phyloP scores from a whole-genome alignment of 2,113 vertebrate genomes.

The Lasiurus borealis region DNA sequence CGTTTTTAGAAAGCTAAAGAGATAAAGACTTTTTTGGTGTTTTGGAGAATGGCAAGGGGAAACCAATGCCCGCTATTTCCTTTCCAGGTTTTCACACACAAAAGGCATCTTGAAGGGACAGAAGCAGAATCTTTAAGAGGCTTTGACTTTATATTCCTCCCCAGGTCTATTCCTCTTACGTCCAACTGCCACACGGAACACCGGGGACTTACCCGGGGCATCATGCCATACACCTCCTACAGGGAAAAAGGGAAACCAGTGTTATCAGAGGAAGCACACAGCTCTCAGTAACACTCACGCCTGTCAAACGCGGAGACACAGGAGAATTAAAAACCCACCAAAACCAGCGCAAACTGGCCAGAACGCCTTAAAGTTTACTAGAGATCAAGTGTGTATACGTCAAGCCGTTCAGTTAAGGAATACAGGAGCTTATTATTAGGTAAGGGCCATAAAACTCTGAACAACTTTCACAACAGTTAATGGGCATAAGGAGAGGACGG shows the following conservation, averaged over 20 bases:
- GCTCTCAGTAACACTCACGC: not conserved
- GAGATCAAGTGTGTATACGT: too few relatives aligned
- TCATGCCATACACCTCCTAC: slow-evolving; percentile 89
- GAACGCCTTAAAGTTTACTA: not conserved
- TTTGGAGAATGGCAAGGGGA: not conserved
- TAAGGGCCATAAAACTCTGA: not conserved
- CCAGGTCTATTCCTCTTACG: not conserved
- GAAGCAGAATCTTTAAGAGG: not conserved
- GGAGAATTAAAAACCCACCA: not conserved
- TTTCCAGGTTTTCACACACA: not conserved
- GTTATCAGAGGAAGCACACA: not conserved
- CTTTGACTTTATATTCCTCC: not conserved
- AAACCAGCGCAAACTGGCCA: too few relatives aligned
- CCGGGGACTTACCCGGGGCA: slow-evolving; percentile 89
- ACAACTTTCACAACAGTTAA: not conserved
- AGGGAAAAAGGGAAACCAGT: slow-evolving; percentile 74
- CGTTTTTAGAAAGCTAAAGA: not conserved
- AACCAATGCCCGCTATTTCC: not conserved
- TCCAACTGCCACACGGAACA: not conserved
- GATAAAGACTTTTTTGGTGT: not conserved
- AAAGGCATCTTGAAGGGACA: not conserved
- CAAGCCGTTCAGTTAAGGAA: not conserved
- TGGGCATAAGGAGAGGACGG: not conserved
- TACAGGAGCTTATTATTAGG: not conserved
- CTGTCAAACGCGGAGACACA: not conserved